These are phyloP conservation scores for Canis aureus DNA, from an alignment of 2,113 vertebrate genomes.

Conservation along the genomic window DNA sequence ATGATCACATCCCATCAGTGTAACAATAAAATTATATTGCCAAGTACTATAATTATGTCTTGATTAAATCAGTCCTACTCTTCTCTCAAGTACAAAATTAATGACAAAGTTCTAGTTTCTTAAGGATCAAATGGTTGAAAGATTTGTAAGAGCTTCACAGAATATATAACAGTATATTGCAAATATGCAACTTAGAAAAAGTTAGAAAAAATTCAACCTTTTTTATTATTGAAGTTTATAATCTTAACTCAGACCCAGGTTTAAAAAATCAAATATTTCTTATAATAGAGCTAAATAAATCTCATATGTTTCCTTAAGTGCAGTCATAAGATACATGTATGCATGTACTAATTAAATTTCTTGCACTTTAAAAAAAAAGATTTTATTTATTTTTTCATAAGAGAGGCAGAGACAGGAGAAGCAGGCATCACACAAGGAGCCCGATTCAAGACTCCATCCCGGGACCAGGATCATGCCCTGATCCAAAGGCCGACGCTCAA, in stretches of 20 bases:
- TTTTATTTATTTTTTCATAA: no score
- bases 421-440: no score
- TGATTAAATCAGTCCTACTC: slow-evolving; percentile 68
- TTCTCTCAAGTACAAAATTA: slow-evolving; percentile 75
- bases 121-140: slow-evolving; percentile 35
- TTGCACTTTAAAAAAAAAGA: no score
- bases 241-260: slow-evolving; percentile 52
- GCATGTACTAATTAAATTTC: slow-evolving; percentile 56
- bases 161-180: background rate
- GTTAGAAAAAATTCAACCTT: background rate
- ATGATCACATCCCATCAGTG: slow-evolving; percentile 63
- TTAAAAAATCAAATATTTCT: slow-evolving; percentile 61
- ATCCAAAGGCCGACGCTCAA: no score
- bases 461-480: no score
- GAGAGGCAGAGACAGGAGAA: no score
- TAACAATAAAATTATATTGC: slow-evolving; percentile 75
- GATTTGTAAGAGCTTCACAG: background rate
- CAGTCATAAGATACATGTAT: slow-evolving; percentile 48
- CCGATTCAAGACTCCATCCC: no score
- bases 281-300: slow-evolving; percentile 68
- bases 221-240: slow-evolving; percentile 69
- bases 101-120: slow-evolving; percentile 61
- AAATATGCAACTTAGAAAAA: background rate
- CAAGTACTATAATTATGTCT: slow-evolving; percentile 68
- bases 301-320: slow-evolving; percentile 45